These are phyloP conservation scores for Laticauda colubrina DNA, from an alignment of 2,113 vertebrate species.

Conservation along the genomic window DNA sequence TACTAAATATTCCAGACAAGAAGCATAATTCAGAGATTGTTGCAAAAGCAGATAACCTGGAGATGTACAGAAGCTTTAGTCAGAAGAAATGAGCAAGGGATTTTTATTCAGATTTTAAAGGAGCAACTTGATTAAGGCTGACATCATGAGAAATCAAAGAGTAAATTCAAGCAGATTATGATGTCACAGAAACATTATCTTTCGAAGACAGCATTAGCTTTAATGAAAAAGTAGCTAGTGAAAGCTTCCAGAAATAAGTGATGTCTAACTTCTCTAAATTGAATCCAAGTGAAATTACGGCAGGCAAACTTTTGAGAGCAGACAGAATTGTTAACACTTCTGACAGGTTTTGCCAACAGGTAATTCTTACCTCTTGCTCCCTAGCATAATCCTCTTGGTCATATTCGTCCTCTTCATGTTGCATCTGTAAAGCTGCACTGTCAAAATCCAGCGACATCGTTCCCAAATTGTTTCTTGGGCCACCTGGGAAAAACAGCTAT, in stretches of 20 bases:
- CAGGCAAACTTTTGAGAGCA: background rate
- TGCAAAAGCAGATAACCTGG: background rate
- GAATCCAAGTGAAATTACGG: background rate
- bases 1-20: background rate
- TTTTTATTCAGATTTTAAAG: constrained; percentile 8
- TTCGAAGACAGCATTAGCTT: background rate
- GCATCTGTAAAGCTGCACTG: constrained; percentile 69
- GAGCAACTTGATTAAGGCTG: background rate
- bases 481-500: constrained; percentile 32
- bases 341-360: background rate
- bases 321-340: background rate
- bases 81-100: background rate
- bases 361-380: constrained; percentile 74
- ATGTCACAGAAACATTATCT: background rate
- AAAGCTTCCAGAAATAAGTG: background rate
- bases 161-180: constrained; percentile 6
- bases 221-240: background rate
- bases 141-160: constrained; percentile 4
- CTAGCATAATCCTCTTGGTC: constrained; percentile 79
- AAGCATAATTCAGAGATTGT: background rate
- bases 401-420: constrained; percentile 75
- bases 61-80: background rate
- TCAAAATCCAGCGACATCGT: constrained; percentile 80
- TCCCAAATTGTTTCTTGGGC: background rate
- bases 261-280: background rate